phyloP scores from a whole-genome alignment of 1,140 invertebrate genomes.

The Nilaparvata lugens region DNA sequence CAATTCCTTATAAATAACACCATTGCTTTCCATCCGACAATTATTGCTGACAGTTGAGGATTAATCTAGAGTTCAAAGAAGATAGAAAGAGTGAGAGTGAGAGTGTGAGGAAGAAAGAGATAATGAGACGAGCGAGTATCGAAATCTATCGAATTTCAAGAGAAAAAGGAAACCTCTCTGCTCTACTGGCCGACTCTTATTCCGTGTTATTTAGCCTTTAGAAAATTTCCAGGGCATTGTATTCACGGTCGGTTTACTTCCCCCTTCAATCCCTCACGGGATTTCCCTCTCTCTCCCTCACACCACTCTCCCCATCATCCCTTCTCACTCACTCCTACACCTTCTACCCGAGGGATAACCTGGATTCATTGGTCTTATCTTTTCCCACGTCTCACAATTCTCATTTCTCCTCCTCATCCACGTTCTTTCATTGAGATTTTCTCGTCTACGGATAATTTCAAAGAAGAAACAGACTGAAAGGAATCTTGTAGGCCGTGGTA shows the following conservation, averaged over 20 bases:
- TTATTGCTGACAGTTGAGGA: too few relatives aligned
- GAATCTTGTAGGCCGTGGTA: too few relatives aligned
- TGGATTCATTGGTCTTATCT: not conserved
- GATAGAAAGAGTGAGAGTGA: too few relatives aligned
- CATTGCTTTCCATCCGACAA: too few relatives aligned
- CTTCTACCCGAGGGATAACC: not conserved
- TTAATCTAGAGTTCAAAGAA: too few relatives aligned
- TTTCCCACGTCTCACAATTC: not conserved
- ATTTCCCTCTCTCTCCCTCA: constrained; percentile 4
- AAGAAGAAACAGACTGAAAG: not conserved
- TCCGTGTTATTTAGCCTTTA: constrained; percentile 1
- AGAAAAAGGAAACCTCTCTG: too few relatives aligned
- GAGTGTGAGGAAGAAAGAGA: too few relatives aligned
- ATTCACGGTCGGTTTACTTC: not conserved
- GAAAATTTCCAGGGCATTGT: not conserved
- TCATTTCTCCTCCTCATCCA: not conserved
- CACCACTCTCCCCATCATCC: constrained; percentile 1
- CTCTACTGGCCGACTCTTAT: not conserved
- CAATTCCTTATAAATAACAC: too few relatives aligned
- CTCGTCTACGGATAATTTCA: not conserved
- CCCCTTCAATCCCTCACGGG: not conserved
- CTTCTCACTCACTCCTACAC: not conserved
- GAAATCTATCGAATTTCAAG: too few relatives aligned
- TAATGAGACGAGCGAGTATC: too few relatives aligned
- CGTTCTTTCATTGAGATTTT: not conserved